Base-by-base conservation (phyloP, 1,140 invertebrate genomes). In the Contarinia nasturtii region DNA sequence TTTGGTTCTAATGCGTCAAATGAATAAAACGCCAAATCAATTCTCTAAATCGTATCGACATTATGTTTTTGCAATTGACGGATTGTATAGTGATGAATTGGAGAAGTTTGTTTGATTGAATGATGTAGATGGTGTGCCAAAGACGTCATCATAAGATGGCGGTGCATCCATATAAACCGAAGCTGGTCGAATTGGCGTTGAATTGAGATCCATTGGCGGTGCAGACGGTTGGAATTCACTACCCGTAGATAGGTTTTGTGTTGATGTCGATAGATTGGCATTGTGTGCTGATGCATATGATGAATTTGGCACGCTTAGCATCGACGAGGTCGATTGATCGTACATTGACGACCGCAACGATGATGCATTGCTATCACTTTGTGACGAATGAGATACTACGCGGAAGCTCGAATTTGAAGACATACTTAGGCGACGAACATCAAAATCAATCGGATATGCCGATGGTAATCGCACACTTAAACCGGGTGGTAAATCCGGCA, bases 111-210 rank as follows among this genome's bases (percentile, higher is more conserved):
- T 5, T 27, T 10, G 27, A 27, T 27, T 27, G 27, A 27, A 27
- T 27, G 27, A 27, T 5, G 27, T 27, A 10, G 36, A 38, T 38
- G 41, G 41, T 18, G 41, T 7, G 42, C 58, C 59, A 44, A 62
- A 62, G 40, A 62, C 53, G 47, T 62, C 60, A 20, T 61, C 59
- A 22, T 62, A 62, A 12, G 59, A 61, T 41, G 60, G 60, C 19
- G 60, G 59, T 60, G 48, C 33, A 46, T 4, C 12, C 15, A 19
- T 15, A 19, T 15, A 8, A 48, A 33, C 17, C 15, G 33, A 14
- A 3, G n/a, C 27, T 42, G 11, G 44, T 52, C 59, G 59, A 55
- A 61, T 58, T 59, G 50, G 58, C 55, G 56, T 10, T 48, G 33
- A 42, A 52, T 54, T 38, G 46, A 45, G 44, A 55, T 53, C 51